phyloP scores from a whole-genome alignment of 2,797 vertebrate species.

The Girardinus metallicus region DNA sequence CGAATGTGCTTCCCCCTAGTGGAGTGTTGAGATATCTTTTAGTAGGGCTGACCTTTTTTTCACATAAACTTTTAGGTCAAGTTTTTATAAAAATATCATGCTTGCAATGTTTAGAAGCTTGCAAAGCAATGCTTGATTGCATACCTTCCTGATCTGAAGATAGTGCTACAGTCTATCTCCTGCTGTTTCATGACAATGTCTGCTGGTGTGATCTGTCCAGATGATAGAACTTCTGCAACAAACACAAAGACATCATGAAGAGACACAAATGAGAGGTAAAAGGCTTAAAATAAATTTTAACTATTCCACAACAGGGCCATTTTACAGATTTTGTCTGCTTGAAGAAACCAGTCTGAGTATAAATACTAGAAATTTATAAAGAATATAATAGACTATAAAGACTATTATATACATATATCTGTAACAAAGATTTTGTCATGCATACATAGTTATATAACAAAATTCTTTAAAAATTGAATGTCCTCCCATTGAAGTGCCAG shows the following conservation, averaged over 20 bases:
- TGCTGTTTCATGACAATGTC: neutral
- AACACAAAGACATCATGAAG: neutral
- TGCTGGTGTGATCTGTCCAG: conserved; percentile 1
- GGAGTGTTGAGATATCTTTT: neutral
- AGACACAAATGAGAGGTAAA: neutral
- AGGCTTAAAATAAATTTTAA: neutral
- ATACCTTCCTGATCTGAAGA: neutral
- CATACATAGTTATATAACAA: neutral
- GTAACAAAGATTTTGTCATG: neutral
- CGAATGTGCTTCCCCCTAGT: conserved; percentile 8
- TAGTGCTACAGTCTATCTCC: neutral
- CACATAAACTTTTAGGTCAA: neutral
- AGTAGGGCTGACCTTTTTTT: neutral
- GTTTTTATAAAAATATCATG: neutral
- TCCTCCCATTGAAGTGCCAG: neutral
- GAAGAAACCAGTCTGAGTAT: neutral
- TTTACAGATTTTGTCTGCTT: neutral
- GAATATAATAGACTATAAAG: neutral
- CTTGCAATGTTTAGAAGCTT: neutral
- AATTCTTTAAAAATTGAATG: neutral
- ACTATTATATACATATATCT: neutral
- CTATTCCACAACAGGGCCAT: neutral
- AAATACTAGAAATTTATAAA: neutral
- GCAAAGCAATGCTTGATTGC: conserved; percentile 9
- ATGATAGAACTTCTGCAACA: conserved; percentile 18